Percentiles rank a stretch among this genome's conserved stretches.
Evolutionary conservation across 2,888 invertebrate species (phyloP).

Genomic region (Anodontia alba): DNA sequence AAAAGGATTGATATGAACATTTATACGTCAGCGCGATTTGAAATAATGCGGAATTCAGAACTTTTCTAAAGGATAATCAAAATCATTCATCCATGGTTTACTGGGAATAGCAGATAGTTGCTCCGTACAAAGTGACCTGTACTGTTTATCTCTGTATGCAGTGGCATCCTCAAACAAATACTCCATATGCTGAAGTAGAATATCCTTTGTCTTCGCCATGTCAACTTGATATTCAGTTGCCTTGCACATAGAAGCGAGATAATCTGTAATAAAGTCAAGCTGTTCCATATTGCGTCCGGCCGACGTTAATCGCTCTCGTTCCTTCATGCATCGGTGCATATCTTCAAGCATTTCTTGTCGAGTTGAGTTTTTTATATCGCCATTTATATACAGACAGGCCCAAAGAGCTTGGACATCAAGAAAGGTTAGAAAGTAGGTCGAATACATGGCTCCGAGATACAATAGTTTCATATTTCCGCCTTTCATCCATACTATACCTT

Average conservation of each 20-base stretch:
- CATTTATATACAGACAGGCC: neutral
- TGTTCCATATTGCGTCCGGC: neutral
- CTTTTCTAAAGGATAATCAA: constrained; percentile 14
- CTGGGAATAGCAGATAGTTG: constrained; percentile 6
- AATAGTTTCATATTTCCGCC: neutral
- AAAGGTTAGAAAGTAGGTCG: neutral
- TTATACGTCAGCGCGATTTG: no score
- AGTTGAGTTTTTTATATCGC: neutral
- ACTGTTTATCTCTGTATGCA: constrained; percentile 34
- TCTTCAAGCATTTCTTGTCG: neutral
- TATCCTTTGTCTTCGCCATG: neutral
- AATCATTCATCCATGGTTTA: constrained; percentile 19
- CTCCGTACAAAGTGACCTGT: constrained; percentile 14
- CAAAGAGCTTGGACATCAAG: neutral
- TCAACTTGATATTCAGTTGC: neutral
- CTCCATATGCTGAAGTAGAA: neutral
- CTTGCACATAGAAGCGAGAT: neutral
- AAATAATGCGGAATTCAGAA: no score
- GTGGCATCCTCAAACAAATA: neutral
- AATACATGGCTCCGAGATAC: neutral
- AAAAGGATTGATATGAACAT: no score
- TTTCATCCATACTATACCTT: neutral
- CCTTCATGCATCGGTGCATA: neutral
- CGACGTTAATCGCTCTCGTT: neutral
- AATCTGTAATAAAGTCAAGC: neutral